Evolutionary conservation across 2,113 vertebrate species (phyloP).

Genomic region (Oceanites oceanicus): DNA sequence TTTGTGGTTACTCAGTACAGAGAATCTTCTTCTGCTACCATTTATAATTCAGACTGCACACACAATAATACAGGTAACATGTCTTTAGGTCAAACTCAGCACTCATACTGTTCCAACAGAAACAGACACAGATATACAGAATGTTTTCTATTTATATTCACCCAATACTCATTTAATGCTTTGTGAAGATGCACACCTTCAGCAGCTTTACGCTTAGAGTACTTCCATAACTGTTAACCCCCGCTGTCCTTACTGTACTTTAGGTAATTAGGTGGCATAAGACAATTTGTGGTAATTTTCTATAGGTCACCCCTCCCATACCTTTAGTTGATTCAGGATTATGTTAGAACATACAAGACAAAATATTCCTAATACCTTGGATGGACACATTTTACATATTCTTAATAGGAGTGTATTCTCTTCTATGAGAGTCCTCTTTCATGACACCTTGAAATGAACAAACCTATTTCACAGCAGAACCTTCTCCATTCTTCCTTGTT

Average conservation of each 20-base stretch:
- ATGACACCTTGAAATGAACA: not conserved
- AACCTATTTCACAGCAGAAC: not conserved
- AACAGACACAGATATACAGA: not conserved
- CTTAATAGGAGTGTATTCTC: not conserved
- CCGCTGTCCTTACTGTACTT: not conserved
- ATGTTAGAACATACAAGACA: not conserved
- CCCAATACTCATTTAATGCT: not conserved
- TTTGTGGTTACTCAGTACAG: not conserved
- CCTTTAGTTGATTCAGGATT: not conserved
- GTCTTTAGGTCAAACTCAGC: not conserved
- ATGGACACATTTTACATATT: not conserved
- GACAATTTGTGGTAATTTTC: not conserved
- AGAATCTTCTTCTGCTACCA: not conserved
- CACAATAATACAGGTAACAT: not conserved
- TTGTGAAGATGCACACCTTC: not conserved
- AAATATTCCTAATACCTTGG: not conserved
- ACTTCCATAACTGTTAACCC: not conserved
- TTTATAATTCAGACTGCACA: not conserved
- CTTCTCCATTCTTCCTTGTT: not conserved
- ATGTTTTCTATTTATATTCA: not conserved
- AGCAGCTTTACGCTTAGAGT: not conserved
- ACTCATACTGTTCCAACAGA: not conserved
- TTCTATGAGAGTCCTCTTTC: not conserved
- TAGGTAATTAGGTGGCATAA: not conserved
- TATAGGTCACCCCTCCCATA: fast-evolving